Base-by-base conservation (phyloP, 2,113 vertebrate species). In the Dromas ardeola region DNA sequence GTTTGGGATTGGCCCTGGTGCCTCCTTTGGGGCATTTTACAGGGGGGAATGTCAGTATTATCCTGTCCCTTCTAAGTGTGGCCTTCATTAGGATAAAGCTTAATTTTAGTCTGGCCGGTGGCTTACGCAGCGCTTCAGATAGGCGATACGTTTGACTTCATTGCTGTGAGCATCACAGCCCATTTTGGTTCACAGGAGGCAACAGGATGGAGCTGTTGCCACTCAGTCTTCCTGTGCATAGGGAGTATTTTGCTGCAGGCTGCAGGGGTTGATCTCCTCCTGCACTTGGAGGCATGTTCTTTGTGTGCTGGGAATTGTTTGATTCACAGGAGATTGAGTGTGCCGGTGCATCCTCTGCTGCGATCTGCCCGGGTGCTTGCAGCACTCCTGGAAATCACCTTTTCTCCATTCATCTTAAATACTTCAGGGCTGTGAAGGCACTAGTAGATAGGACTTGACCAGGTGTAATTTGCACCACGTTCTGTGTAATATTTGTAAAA, bases 391-490 rank as follows among this genome's bases (percentile, higher is more conserved):
- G 15, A 53, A 78, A 36, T 81, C 50, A 16, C 20, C 6, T 81
- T 65, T 42, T 52, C 45, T 63, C 34, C 13, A 10, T 52, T 65
- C 20, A 13, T 26, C 14, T 70, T 70, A 42, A 43, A 22, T 49
- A 4, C 27, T 40, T 26, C 9, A 0, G 2, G 32, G 7, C 21
- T 81, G n/a, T 45, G 47, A 55, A 83, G 34, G 42, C 18, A 23
- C 25, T 0, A 0, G 15, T 20, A 20, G 50, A 11, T 29, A 2
- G 1, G n/a, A 23, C 25, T 17, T 12, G 32, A 11, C 23, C 45
- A 38, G 65, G 22, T 55, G 29, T 40, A 23, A 9, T 63, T 81
- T 50, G 25, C 13, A 22, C 32, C 4, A 0, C 34, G 15, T 27
- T 76, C n/a, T 36, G 12, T 34, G 2, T 1, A 13, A 11, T 4